Evolutionary conservation across 2,113 vertebrate species (phyloP).

Genomic region (Zosterops pallidus): DNA sequence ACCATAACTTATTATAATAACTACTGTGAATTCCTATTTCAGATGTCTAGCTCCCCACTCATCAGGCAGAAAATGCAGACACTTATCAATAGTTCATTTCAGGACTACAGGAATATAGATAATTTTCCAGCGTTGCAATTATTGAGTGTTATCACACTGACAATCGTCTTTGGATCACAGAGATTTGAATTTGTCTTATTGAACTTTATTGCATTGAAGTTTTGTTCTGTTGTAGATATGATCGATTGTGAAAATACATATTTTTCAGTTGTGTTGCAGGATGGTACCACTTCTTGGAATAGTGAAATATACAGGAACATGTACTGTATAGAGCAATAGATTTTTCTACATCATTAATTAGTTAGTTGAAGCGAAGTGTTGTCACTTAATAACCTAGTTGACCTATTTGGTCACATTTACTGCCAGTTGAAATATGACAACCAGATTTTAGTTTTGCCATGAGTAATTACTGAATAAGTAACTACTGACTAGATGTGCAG

Average conservation of each 20-base stretch:
- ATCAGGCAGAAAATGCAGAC: neutral
- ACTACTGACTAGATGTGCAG: neutral
- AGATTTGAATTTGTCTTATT: neutral
- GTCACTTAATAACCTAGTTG: neutral
- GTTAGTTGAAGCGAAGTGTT: neutral
- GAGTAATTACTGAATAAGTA: neutral
- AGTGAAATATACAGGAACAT: neutral
- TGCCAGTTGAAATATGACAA: neutral
- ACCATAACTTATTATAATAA: neutral
- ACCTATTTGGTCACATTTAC: neutral
- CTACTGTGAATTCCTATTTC: neutral
- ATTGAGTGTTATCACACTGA: neutral
- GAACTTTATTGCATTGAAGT: neutral
- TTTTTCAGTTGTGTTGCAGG: neutral
- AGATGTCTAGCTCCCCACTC: neutral
- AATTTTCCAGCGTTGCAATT: neutral
- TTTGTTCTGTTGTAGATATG: neutral
- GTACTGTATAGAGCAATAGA: neutral
- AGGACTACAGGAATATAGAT: neutral
- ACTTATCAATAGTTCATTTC: neutral
- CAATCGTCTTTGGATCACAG: fast-evolving
- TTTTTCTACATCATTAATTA: neutral
- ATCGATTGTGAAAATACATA: neutral
- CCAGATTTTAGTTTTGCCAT: neutral
- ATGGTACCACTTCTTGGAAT: neutral